phyloP scores from a whole-genome alignment of 2,113 vertebrate genomes.

The Manacus vitellinus region DNA sequence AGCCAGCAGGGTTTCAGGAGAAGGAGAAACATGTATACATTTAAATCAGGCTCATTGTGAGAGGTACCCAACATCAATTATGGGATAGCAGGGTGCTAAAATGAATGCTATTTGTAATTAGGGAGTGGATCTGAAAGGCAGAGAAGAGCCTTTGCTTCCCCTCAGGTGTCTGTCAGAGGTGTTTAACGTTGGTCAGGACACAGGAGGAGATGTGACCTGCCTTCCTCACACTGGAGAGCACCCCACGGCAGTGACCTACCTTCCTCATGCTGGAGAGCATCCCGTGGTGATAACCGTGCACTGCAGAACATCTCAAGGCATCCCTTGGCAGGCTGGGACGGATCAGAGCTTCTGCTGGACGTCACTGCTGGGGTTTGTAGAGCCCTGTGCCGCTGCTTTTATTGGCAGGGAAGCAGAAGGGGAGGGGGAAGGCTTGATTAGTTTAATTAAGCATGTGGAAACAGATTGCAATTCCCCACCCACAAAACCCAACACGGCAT shows the following conservation, averaged over 20 bases:
- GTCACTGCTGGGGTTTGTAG: accelerated
- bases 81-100: slow-evolving; percentile 47
- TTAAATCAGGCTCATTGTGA: slow-evolving; percentile 53
- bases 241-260: not conserved
- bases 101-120: slow-evolving; percentile 38
- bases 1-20: slow-evolving; percentile 49
- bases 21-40: slow-evolving; percentile 44
- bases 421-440: not conserved
- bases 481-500: not conserved
- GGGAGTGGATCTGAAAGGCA: not conserved
- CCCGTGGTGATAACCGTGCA: accelerated
- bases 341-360: not conserved
- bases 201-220: not conserved
- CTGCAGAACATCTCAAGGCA: not conserved
- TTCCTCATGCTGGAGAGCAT: accelerated
- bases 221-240: accelerated
- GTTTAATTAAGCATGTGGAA: not conserved
- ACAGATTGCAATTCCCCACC: not conserved
- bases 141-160: not conserved
- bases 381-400: not conserved
- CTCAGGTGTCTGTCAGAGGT: not conserved
- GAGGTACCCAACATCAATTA: slow-evolving; percentile 33
- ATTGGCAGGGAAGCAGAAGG: not conserved
- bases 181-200: not conserved
- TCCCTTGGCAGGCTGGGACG: not conserved